These are phyloP conservation scores for Potamilus streckersoni DNA, from an alignment of 1,140 invertebrate species.

Conservation along the genomic window DNA sequence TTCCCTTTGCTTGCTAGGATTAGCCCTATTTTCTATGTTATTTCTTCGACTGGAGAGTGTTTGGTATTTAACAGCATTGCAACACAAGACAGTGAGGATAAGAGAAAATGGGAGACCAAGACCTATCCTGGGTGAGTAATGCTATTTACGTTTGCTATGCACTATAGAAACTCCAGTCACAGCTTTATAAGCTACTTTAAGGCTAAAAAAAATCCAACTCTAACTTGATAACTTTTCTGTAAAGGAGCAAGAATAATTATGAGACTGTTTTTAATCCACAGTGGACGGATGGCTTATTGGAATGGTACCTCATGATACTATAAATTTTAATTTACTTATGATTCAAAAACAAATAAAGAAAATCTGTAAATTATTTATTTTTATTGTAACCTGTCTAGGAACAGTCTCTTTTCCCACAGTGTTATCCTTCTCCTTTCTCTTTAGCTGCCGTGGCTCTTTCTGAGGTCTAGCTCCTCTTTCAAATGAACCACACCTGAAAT, in stretches of 20 bases:
- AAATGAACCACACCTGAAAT: constrained; percentile 49
- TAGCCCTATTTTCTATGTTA: too few relatives aligned
- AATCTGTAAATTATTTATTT: not conserved
- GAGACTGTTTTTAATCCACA: not conserved
- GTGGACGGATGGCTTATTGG: not conserved
- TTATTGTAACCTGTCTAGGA: constrained; percentile 42
- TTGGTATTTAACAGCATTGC: too few relatives aligned
- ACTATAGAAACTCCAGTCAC: too few relatives aligned
- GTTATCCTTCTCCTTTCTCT: constrained; percentile 37
- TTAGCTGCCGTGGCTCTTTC: constrained; percentile 21
- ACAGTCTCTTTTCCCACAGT: constrained; percentile 45
- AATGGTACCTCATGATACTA: too few relatives aligned
- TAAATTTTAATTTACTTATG: not conserved
- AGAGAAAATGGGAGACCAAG: too few relatives aligned
- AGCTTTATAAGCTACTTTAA: too few relatives aligned
- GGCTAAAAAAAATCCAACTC: not conserved
- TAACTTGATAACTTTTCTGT: not conserved
- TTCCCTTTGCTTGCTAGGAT: too few relatives aligned
- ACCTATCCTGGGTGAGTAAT: too few relatives aligned
- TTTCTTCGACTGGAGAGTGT: too few relatives aligned
- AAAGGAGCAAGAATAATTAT: not conserved
- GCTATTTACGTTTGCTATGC: too few relatives aligned
- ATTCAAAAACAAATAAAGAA: not conserved
- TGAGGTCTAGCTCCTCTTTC: constrained; percentile 36
- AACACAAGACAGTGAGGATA: too few relatives aligned